Percentiles rank a stretch among this genome's conserved stretches.
These are phyloP conservation scores for Crocallis elinguaria DNA, from an alignment of 2,888 invertebrate genomes.

Conservation along the genomic window DNA sequence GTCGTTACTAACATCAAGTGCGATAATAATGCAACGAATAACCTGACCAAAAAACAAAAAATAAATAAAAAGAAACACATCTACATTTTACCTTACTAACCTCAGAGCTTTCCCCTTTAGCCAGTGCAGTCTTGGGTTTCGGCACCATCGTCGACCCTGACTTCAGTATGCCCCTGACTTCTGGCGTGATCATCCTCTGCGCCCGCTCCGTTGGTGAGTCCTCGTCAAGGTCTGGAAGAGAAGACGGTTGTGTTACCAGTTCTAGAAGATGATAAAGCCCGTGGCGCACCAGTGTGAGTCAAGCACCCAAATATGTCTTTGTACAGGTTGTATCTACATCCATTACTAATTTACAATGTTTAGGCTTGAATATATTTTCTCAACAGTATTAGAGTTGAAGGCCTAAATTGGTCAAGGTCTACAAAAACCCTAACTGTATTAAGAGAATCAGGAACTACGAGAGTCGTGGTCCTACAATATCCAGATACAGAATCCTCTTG, in stretches of 20 bases:
- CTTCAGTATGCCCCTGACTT: conserved; percentile 83
- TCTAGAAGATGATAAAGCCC: neutral
- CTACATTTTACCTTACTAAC: conserved; percentile 52
- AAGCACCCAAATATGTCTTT: conserved; percentile 2
- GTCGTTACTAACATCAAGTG: no score
- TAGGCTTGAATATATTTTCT: no score
- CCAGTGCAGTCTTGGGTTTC: conserved; percentile 66
- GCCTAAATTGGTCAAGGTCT: no score
- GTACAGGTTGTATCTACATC: no score
- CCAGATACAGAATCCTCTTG: no score
- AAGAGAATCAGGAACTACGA: no score
- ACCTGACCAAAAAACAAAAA: conserved; percentile 2
- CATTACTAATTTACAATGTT: no score
- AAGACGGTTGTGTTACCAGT: neutral
- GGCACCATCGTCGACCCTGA: conserved; percentile 78
- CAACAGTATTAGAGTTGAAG: no score
- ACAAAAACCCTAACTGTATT: no score
- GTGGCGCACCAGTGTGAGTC: neutral
- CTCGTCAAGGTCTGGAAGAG: conserved; percentile 70
- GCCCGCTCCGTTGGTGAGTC: conserved; percentile 80
- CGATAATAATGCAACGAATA: neutral
- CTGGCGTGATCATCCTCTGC: conserved; percentile 81
- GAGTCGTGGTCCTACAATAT: no score
- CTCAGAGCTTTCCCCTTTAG: conserved; percentile 82
- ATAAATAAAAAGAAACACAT: conserved; percentile 20